Conservation (phyloP, 2,888 invertebrate species). For the Orthonychiurus folsomi region DNA sequence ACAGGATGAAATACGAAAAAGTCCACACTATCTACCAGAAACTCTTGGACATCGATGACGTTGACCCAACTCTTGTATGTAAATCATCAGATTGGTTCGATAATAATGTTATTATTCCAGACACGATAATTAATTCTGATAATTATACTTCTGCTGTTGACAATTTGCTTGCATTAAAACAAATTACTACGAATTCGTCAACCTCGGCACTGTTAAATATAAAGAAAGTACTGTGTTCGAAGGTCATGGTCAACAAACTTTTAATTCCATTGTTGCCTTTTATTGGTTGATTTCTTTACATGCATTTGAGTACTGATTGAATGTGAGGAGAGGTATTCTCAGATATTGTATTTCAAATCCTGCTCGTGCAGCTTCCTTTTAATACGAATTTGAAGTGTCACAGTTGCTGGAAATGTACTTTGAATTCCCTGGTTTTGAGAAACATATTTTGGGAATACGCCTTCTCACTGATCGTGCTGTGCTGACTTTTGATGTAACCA, state of each 20-base stretch:
- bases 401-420: no score
- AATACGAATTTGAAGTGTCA: no score
- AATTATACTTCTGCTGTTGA: background rate
- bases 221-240: background rate
- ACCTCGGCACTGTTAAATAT: background rate
- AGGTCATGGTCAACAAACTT: background rate
- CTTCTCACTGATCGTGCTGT: no score
- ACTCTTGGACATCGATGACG: conserved; percentile 75
- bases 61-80: conserved; percentile 86
- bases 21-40: conserved; percentile 92
- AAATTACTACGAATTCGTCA: background rate
- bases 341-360: no score
- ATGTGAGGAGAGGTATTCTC: background rate
- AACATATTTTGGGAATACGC: no score
- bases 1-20: conserved; percentile 89
- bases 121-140: background rate
- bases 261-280: background rate
- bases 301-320: background rate
- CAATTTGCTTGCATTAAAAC: conserved; percentile 1
- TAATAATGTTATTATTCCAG: background rate
- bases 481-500: no score
- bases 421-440: no score
- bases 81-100: conserved; percentile 11
- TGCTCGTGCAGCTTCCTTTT: no score
- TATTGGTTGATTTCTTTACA: background rate